Percentiles rank a stretch among this genome's conserved stretches.
These are phyloP conservation scores for Boleophthalmus pectinirostris DNA, from an alignment of 2,113 vertebrate genomes.

Conservation along the genomic window DNA sequence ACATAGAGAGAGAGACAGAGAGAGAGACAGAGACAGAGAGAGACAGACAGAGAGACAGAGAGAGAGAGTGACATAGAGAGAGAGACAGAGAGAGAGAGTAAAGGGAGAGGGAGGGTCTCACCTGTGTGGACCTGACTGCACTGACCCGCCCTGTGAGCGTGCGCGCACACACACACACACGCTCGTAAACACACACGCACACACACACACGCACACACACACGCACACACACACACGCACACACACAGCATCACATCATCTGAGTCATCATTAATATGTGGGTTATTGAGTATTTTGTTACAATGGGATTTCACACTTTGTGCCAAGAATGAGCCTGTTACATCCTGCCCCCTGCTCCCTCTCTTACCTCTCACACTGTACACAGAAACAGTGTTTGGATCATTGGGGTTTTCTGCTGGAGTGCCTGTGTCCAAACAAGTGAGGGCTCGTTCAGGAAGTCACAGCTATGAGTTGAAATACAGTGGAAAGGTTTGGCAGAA, in stretches of 20 bases:
- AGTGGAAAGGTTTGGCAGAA: neutral
- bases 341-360: neutral
- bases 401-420: neutral
- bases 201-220: too few species aligned
- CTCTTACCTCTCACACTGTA: neutral
- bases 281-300: neutral
- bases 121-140: neutral
- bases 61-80: too few species aligned
- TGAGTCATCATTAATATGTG: neutral
- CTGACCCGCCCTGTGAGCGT: neutral
- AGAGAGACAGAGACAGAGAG: too few species aligned
- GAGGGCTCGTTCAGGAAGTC: neutral
- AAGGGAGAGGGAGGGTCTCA: neutral
- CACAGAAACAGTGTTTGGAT: neutral
- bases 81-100: too few species aligned
- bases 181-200: too few species aligned
- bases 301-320: neutral
- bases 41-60: too few species aligned
- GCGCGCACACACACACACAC: too few species aligned
- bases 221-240: too few species aligned
- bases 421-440: neutral
- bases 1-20: too few species aligned
- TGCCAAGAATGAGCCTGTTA: neutral
- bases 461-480: neutral
- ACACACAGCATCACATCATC: too few species aligned